These are phyloP conservation scores for Drosophila azteca DNA, from an alignment of 1,140 invertebrate genomes.

Conservation along the genomic window DNA sequence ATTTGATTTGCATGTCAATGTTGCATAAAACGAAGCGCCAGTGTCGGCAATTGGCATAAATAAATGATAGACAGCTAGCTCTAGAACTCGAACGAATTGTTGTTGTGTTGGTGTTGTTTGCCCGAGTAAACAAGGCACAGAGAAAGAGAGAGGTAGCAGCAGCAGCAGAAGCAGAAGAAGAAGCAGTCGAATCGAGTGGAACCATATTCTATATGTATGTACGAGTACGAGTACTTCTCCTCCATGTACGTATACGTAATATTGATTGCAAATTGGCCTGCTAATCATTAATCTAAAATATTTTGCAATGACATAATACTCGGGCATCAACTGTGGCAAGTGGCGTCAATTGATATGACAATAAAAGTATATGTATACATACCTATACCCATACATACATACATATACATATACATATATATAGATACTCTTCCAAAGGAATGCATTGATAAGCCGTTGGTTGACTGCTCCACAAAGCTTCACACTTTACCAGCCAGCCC, in stretches of 20 bases:
- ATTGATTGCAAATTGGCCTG: constrained; percentile 68
- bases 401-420: constrained; percentile 9
- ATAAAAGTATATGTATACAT: too few relatives aligned
- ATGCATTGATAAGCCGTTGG: constrained; percentile 26
- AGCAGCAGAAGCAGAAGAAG: too few relatives aligned
- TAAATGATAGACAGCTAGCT: constrained; percentile 48
- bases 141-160: constrained; percentile 14
- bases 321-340: constrained; percentile 1
- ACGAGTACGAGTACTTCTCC: background rate
- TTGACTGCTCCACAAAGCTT: constrained; percentile 9
- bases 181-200: constrained; percentile 23
- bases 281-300: constrained; percentile 48
- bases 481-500: background rate
- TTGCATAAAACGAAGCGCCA: constrained; percentile 64
- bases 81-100: constrained; percentile 13
- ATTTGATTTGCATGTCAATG: constrained; percentile 68
- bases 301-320: constrained; percentile 62
- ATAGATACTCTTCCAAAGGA: background rate
- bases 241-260: constrained; percentile 12
- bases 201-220: constrained; percentile 5
- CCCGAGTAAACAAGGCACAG: constrained; percentile 55
- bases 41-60: constrained; percentile 61
- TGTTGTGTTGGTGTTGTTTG: constrained; percentile 47
- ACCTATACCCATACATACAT: constrained; percentile 7
- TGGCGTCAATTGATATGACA: constrained; percentile 30